A percentile compares a stretch with the other conserved stretches of the same genome.
Conservation (phyloP, 2,113 vertebrate species). For the Mus musculus region GRCm39 chr17:69124501-69125000, state of each 20-base stretch:
- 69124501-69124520: slow-evolving; percentile 42
- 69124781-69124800: neutral
- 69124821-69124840: neutral
- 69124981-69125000: neutral
- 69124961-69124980: neutral
- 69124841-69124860: neutral
- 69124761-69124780: neutral
- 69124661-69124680: neutral
- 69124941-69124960: neutral
- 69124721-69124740: neutral
- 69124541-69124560: slow-evolving; percentile 53
- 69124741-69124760: neutral
- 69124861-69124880: slow-evolving; percentile 18
- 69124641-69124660: slow-evolving; percentile 47
- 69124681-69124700: neutral
- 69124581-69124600: slow-evolving; percentile 58
- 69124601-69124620: slow-evolving; percentile 23
- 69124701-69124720: neutral
- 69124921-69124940: neutral
- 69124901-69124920: neutral
- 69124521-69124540: slow-evolving; percentile 56
- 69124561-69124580: slow-evolving; percentile 46
- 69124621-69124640: slow-evolving; percentile 17
- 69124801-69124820: neutral
- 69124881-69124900: neutral